These are phyloP conservation scores for Scomber japonicus DNA, from an alignment of 2,113 vertebrate genomes.

Conservation along the genomic window DNA sequence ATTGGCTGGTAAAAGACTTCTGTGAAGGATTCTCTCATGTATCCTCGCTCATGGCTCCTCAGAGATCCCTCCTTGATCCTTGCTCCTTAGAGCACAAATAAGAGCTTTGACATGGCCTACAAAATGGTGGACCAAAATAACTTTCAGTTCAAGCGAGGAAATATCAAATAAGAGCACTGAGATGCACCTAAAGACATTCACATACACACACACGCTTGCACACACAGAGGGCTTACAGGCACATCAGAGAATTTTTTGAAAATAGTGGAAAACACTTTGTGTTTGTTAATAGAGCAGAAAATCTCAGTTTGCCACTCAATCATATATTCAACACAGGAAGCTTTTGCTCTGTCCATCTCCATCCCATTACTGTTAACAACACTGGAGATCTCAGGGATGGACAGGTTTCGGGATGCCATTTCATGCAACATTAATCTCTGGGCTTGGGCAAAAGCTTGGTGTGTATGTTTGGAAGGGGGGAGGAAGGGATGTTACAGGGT, in stretches of 20 bases:
- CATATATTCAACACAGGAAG: slow-evolving; percentile 32
- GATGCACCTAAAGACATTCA: no score
- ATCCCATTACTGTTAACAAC: slow-evolving; percentile 57
- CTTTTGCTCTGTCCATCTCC: slow-evolving; percentile 32
- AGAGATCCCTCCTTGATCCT: no score
- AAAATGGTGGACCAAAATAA: no score
- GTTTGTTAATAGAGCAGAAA: slow-evolving; percentile 49
- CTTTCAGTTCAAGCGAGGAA: no score
- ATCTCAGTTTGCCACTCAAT: slow-evolving; percentile 38
- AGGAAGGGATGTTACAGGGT: slow-evolving; percentile 27
- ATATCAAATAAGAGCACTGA: no score
- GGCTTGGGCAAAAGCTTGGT: slow-evolving; percentile 36
- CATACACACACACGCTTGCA: neutral
- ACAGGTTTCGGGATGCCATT: slow-evolving; percentile 69
- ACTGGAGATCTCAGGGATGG: slow-evolving; percentile 59
- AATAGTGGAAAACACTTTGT: slow-evolving; percentile 29
- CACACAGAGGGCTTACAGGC: neutral
- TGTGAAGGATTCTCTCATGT: no score
- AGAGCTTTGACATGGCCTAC: no score
- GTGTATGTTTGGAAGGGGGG: slow-evolving; percentile 40
- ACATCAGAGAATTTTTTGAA: slow-evolving; percentile 5
- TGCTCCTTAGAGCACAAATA: no score
- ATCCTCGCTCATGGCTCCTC: no score
- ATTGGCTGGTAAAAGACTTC: no score
- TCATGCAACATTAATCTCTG: slow-evolving; percentile 80